Evolutionary conservation across 2,797 vertebrate genomes (phyloP), one percentile per base, ranked within the genome.

Genomic region (Paramormyrops hopkinsi): DNA sequence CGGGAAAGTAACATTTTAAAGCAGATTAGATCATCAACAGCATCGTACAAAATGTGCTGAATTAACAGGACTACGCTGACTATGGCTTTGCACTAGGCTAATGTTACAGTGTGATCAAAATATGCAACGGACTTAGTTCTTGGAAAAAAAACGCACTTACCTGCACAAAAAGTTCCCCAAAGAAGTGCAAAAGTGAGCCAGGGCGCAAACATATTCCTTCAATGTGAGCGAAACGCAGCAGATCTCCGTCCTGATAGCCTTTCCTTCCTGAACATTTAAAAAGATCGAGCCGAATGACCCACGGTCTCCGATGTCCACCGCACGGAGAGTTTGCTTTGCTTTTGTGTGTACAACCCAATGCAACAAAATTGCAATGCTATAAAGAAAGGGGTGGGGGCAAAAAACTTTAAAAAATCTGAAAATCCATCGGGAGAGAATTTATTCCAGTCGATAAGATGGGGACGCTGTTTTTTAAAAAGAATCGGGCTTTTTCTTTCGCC

Each of bases 131-230:
- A 83, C 19, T 50, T 46, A 17, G 19, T 48, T n/a, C n/a, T 14
- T 48, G 46, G 37, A 11, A 84, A 89, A 89, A 90, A 46, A 83
- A 48, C 44, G 53, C 88, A 89, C 96, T 96, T 96, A 99, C 98
- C 97, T 95, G 97, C 96, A 94, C 98, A 98, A 91, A 98, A 97
- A 97, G 97, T 98, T 96, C 97, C 97, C 94, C 97, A 97, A 94
- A 99, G 97, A 95, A 99, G 96, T 94, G 97, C 97, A 95, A 98
- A 97, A 96, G 97, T 97, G 94, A 98, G 95, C 97, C 97, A 98
- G 94, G 97, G 96, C 94, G 96, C 97, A 95, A 96, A 97, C 98
- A 98, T 99, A 95, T 96, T 98, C 97, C 97, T 94, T 93, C 91
- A 90, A 92, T 94, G 94, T 91, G 83, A 92, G 92, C 92, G 91